These are phyloP conservation scores for Falco berigora DNA, from an alignment of 2,797 vertebrate genomes.

Conservation along the genomic window DNA sequence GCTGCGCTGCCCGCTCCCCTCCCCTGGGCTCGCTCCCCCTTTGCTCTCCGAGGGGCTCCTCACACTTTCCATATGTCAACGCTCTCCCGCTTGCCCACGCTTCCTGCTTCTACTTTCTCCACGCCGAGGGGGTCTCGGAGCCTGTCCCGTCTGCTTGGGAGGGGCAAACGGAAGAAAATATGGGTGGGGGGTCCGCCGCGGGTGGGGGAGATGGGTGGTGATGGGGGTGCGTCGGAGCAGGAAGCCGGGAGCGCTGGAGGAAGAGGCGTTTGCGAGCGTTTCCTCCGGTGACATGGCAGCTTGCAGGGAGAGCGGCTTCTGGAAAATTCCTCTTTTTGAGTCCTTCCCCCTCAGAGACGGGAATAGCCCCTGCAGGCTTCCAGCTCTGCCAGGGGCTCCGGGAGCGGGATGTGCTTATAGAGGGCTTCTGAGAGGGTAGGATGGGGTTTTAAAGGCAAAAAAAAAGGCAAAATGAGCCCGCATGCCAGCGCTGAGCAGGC, in stretches of 20 bases:
- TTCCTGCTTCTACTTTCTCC: conserved; percentile 3
- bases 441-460: neutral
- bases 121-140: neutral
- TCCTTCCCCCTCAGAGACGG: neutral
- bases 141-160: neutral
- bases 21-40: neutral
- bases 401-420: neutral
- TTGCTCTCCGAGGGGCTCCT: neutral
- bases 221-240: neutral
- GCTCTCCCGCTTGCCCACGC: neutral
- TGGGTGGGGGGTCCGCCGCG: neutral
- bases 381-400: neutral
- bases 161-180: neutral
- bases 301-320: neutral
- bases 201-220: neutral
- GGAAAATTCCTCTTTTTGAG: neutral
- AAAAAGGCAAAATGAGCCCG: neutral
- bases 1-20: neutral
- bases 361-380: neutral
- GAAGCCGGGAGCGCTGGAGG: neutral
- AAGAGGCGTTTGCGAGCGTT: neutral
- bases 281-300: neutral
- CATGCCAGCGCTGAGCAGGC: rapidly evolving
- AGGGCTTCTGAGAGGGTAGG: neutral
- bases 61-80: neutral